These are phyloP conservation scores for Sinopyrophorus schimmeli DNA, from an alignment of 2,888 invertebrate genomes.

Conservation along the genomic window DNA sequence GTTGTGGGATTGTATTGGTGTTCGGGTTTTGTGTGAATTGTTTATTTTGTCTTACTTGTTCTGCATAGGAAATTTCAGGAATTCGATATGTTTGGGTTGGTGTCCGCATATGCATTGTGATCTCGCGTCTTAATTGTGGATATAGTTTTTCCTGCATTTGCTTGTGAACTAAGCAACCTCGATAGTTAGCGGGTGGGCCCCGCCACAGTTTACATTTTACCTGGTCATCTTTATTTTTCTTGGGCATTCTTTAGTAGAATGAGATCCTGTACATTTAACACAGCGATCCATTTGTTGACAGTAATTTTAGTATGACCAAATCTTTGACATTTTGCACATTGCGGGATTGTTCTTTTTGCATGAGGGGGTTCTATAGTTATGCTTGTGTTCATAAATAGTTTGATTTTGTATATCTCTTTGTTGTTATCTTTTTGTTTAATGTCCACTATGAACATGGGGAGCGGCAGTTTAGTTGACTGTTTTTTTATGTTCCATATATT, in stretches of 20 bases:
- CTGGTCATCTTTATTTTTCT: conserved; percentile 1
- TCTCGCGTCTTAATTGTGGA: background rate
- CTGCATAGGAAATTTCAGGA: background rate
- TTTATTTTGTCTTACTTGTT: background rate
- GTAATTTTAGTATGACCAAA: conserved; percentile 14
- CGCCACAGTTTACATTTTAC: conserved; percentile 15
- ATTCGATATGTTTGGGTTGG: conserved; percentile 4
- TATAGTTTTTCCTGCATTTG: conserved; percentile 1
- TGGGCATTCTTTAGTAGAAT: conserved; percentile 9
- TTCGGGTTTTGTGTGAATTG: background rate
- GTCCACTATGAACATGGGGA: conserved; percentile 10
- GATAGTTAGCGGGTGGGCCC: conserved; percentile 13
- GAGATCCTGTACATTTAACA: conserved; percentile 14
- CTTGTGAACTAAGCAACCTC: background rate
- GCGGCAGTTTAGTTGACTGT: background rate
- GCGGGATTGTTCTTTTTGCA: conserved; percentile 8
- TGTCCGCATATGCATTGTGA: background rate
- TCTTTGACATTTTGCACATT: conserved; percentile 16
- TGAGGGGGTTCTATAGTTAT: conserved; percentile 11
- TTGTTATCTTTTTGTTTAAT: conserved; percentile 16
- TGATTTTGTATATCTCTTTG: conserved; percentile 14
- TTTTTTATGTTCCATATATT: conserved; percentile 15
- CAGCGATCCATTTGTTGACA: conserved; percentile 13
- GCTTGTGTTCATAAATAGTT: conserved; percentile 2
- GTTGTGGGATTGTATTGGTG: background rate